phyloP scores from a whole-genome alignment of 92 coral and sea anemone species.

The Bergia puertoricense region DNA sequence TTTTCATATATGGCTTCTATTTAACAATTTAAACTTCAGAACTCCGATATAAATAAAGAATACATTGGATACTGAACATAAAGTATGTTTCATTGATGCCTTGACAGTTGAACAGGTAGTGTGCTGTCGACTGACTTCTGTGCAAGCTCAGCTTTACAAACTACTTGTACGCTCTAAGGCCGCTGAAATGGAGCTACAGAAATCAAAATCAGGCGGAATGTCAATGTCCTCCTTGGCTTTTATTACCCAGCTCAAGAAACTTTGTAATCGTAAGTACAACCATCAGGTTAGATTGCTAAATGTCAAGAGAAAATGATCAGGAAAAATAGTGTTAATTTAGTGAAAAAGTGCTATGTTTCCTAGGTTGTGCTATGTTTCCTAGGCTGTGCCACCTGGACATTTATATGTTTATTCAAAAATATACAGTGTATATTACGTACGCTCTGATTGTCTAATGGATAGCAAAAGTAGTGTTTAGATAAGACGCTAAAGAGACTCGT shows the following conservation, averaged over 20 bases:
- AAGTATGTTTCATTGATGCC: constrained; percentile 8
- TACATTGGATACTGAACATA: neutral
- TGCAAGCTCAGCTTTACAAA: constrained; percentile 81
- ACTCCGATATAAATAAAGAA: neutral
- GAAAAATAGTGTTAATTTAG: neutral
- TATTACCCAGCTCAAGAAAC: constrained; percentile 93
- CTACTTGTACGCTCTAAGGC: constrained; percentile 80
- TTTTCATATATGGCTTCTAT: too few species aligned
- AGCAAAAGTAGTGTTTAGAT: too few species aligned
- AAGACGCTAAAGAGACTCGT: too few species aligned
- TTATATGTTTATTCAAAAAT: too few species aligned
- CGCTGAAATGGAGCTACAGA: constrained; percentile 60
- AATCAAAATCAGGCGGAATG: constrained; percentile 71
- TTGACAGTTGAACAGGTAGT: constrained; percentile 90
- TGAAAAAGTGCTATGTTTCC: neutral
- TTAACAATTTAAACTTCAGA: too few species aligned
- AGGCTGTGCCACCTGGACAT: too few species aligned
- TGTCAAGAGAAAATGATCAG: too few species aligned
- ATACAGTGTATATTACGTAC: too few species aligned
- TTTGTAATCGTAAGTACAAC: constrained; percentile 84
- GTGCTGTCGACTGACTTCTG: constrained; percentile 85
- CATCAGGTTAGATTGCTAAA: neutral
- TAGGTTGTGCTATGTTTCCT: neutral
- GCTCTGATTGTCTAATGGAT: too few species aligned
- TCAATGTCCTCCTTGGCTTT: constrained; percentile 92